Percentiles rank a stretch among this genome's conserved stretches.
These are phyloP conservation scores for Asobara japonica DNA, from an alignment of 1,140 invertebrate species.

Conservation along the genomic window DNA sequence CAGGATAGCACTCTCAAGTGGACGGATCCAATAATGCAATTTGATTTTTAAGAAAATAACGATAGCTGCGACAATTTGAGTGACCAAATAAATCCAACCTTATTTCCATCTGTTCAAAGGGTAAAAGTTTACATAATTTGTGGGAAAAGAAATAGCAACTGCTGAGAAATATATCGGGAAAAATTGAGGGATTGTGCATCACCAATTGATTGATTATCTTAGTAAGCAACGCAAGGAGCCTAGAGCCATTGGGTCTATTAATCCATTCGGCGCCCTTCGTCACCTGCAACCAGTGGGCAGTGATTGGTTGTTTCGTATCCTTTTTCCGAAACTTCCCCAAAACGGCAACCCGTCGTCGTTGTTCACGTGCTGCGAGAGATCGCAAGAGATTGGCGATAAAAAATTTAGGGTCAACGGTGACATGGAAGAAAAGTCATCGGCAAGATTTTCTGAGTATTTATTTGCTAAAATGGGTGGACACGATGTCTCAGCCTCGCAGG, in stretches of 20 bases:
- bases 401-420: slow-evolving; percentile 52
- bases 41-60: not conserved
- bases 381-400: slow-evolving; percentile 56
- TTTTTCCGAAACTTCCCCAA: slow-evolving; percentile 65
- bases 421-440: slow-evolving; percentile 66
- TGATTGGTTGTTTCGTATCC: slow-evolving; percentile 60
- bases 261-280: slow-evolving; percentile 54
- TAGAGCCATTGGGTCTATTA: slow-evolving; percentile 58
- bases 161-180: too few species aligned
- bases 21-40: not conserved
- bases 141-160: too few species aligned
- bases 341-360: slow-evolving; percentile 66
- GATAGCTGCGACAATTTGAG: too few species aligned
- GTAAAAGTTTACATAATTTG: too few species aligned
- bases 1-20: slow-evolving; percentile 26
- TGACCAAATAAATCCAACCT: too few species aligned
- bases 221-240: not conserved
- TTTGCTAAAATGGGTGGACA: slow-evolving; percentile 78
- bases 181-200: too few species aligned
- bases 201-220: too few species aligned
- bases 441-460: slow-evolving; percentile 77
- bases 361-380: slow-evolving; percentile 63
- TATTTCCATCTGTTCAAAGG: too few species aligned
- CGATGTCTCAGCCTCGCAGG: slow-evolving; percentile 69
- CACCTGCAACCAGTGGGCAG: slow-evolving; percentile 55